Evolutionary conservation across 2,888 invertebrate genomes (phyloP).

Genomic region (Cenopis cana): DNA sequence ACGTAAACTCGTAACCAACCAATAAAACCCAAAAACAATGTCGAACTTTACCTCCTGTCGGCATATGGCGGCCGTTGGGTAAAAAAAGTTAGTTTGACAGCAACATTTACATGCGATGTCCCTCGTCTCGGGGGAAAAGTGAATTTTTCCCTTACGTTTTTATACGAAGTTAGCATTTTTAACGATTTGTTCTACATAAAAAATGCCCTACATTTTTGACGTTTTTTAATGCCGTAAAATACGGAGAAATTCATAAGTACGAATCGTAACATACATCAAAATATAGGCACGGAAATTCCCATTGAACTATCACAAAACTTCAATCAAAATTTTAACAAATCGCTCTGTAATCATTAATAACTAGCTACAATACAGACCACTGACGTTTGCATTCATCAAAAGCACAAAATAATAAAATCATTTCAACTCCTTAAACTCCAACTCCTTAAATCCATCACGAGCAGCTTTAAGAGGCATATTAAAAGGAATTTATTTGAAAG

Average conservation of each 20-base stretch:
- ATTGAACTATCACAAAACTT: slow-evolving; percentile 11
- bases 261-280: background rate
- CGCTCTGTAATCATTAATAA: background rate
- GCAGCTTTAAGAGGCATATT: slow-evolving; percentile 34
- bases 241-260: too few relatives aligned
- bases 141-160: slow-evolving; percentile 9
- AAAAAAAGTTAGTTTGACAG: slow-evolving; percentile 31
- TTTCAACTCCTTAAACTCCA: slow-evolving; percentile 34
- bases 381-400: slow-evolving; percentile 18
- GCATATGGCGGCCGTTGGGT: slow-evolving; percentile 16
- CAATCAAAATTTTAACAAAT: slow-evolving; percentile 19
- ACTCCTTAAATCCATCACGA: slow-evolving; percentile 31
- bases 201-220: background rate
- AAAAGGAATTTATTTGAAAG: slow-evolving; percentile 41
- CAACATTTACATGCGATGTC: slow-evolving; percentile 18
- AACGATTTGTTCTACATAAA: background rate
- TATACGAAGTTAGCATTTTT: slow-evolving; percentile 18
- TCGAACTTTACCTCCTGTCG: slow-evolving; percentile 19
- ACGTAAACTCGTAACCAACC: slow-evolving; percentile 6
- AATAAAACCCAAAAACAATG: slow-evolving; percentile 29
- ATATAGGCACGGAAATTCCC: background rate
- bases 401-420: slow-evolving; percentile 30
- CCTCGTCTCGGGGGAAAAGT: background rate
- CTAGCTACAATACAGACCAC: slow-evolving; percentile 20
- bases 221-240: background rate